Evolutionary conservation across 1,140 invertebrate genomes (phyloP).

Genomic region (Saccostrea echinata): DNA sequence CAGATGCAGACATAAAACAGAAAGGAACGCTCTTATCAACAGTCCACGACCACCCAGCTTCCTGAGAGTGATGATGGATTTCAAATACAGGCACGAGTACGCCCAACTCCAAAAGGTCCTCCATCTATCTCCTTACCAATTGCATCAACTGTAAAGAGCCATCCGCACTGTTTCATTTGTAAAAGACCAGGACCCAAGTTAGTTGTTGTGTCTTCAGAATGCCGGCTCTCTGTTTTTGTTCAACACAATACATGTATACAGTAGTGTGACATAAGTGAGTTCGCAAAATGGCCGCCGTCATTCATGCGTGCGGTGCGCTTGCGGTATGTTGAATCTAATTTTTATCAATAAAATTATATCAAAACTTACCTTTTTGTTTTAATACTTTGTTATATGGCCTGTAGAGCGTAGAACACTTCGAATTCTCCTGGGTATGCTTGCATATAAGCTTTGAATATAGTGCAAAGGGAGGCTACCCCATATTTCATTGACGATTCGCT

Average conservation of each 20-base stretch:
- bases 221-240: neutral
- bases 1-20: neutral
- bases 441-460: too few relatives aligned
- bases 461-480: too few relatives aligned
- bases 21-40: neutral
- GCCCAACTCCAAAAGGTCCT: neutral
- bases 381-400: too few relatives aligned
- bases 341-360: too few relatives aligned
- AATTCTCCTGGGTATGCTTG: too few relatives aligned
- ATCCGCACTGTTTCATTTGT: slow-evolving; percentile 16
- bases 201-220: slow-evolving; percentile 26
- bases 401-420: too few relatives aligned
- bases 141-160: neutral
- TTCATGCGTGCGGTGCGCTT: too few relatives aligned
- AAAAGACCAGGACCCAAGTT: slow-evolving; percentile 30
- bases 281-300: too few relatives aligned
- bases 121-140: slow-evolving; percentile 14
- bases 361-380: too few relatives aligned
- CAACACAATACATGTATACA: neutral
- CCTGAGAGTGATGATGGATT: neutral
- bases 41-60: neutral
- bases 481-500: too few relatives aligned
- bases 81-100: neutral
- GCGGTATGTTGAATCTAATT: too few relatives aligned
- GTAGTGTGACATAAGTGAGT: too few relatives aligned